Conservation (phyloP, 2,797 vertebrate genomes). For the Remorina albescens region DNA sequence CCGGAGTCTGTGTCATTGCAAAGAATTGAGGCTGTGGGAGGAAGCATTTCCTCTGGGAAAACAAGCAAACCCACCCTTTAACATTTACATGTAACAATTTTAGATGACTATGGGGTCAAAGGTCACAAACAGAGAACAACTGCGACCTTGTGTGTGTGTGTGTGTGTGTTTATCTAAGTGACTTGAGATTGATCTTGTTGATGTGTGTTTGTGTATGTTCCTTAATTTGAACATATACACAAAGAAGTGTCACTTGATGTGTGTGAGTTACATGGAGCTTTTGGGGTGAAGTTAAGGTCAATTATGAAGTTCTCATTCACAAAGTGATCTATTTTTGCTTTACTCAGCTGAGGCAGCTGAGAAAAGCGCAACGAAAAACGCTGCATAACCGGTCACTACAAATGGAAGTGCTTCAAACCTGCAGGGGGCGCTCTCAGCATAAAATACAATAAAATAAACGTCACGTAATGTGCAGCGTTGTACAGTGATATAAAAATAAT, state of each 20-base stretch:
- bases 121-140: conserved; percentile 13
- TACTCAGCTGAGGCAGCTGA: conserved; percentile 1
- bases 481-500: too few relatives aligned
- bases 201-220: background rate
- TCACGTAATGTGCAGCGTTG: too few relatives aligned
- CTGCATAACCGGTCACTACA: too few relatives aligned
- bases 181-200: background rate
- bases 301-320: background rate
- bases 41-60: conserved; percentile 25
- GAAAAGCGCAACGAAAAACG: too few relatives aligned
- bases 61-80: conserved; percentile 18
- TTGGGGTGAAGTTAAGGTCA: conserved; percentile 6
- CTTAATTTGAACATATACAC: background rate
- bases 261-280: background rate
- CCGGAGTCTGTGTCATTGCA: conserved; percentile 16
- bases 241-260: background rate
- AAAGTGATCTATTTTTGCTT: conserved; percentile 26
- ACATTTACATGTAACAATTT: conserved; percentile 23
- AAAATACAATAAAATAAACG: too few relatives aligned
- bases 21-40: conserved; percentile 33
- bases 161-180: too few relatives aligned
- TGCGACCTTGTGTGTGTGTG: background rate
- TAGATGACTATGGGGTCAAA: conserved; percentile 1
- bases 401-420: too few relatives aligned
- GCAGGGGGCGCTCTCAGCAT: too few relatives aligned